These are phyloP conservation scores for Volucella inanis DNA, from an alignment of 2,888 invertebrate species.

Conservation along the genomic window DNA sequence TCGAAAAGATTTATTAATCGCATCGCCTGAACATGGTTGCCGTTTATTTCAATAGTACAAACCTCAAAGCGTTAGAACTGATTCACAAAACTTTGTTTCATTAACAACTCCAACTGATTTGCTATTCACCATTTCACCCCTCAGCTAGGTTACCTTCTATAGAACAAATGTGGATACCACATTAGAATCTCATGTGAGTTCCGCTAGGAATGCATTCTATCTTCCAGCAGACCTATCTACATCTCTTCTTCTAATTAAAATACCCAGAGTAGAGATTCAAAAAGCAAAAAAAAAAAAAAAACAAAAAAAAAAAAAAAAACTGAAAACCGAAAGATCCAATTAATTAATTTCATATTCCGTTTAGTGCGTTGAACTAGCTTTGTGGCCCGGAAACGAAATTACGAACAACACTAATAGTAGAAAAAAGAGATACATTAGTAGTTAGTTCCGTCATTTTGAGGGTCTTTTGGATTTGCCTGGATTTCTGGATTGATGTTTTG, in stretches of 20 bases:
- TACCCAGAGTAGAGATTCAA: not conserved
- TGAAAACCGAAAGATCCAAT: constrained; percentile 16
- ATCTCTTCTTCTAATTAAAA: constrained; percentile 45
- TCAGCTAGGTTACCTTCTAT: no score
- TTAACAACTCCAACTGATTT: not conserved
- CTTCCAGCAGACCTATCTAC: constrained; percentile 24
- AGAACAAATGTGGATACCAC: not conserved
- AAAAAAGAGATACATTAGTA: constrained; percentile 5
- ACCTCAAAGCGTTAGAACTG: not conserved
- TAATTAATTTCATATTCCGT: constrained; percentile 64
- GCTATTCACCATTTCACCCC: not conserved
- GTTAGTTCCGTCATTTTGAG: constrained; percentile 7
- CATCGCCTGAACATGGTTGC: constrained; percentile 4
- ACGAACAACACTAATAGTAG: constrained; percentile 13
- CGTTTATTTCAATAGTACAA: not conserved
- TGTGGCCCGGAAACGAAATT: constrained; percentile 24
- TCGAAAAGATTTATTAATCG: constrained; percentile 45
- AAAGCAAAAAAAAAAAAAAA: constrained; percentile 12
- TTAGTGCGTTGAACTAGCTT: constrained; percentile 48
- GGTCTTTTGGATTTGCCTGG: not conserved
- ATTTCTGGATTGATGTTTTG: constrained; percentile 32
- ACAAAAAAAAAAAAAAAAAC: constrained; percentile 22
- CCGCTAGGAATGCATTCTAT: constrained; percentile 50
- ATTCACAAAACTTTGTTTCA: not conserved
- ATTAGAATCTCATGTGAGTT: constrained; percentile 27